Evolutionary conservation across 30 jellyfish, hydroid and myxozoan genomes (phyloP).

Genomic region (Cassiopea xamachana): DNA sequence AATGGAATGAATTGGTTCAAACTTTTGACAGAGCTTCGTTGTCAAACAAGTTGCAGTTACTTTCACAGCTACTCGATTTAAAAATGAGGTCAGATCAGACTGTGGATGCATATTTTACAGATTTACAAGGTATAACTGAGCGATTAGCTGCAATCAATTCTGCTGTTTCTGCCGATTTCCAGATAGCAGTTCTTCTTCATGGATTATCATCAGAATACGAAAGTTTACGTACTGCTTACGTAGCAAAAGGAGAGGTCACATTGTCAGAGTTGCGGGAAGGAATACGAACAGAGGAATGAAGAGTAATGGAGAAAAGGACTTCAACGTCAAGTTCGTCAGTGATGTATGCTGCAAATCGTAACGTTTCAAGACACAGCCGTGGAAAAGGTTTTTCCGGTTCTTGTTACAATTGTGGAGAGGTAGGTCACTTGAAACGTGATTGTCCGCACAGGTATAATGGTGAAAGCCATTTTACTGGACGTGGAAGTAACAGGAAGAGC

Average conservation of each 20-base stretch:
- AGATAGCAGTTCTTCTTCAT: background rate
- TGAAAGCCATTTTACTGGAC: background rate
- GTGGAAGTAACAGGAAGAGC: background rate
- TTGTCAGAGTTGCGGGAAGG: background rate
- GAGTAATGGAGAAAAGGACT: background rate
- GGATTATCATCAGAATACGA: background rate
- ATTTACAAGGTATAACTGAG: background rate
- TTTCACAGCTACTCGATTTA: background rate
- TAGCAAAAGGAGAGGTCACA: background rate
- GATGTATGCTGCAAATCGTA: background rate
- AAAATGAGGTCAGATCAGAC: background rate
- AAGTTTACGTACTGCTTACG: background rate
- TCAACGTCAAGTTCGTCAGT: background rate
- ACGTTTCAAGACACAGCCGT: background rate
- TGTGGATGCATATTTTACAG: background rate
- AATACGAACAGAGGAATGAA: background rate
- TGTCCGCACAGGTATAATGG: background rate
- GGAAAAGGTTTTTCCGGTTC: background rate
- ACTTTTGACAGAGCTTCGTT: background rate
- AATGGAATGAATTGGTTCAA: background rate
- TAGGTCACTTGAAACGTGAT: slow-evolving; percentile 15
- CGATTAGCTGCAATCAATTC: background rate
- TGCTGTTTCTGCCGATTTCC: background rate
- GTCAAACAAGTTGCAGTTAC: background rate
- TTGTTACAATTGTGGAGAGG: slow-evolving; percentile 15